These are phyloP conservation scores for Hemitrygon akajei DNA, from an alignment of 2,797 vertebrate genomes.

Conservation along the genomic window DNA sequence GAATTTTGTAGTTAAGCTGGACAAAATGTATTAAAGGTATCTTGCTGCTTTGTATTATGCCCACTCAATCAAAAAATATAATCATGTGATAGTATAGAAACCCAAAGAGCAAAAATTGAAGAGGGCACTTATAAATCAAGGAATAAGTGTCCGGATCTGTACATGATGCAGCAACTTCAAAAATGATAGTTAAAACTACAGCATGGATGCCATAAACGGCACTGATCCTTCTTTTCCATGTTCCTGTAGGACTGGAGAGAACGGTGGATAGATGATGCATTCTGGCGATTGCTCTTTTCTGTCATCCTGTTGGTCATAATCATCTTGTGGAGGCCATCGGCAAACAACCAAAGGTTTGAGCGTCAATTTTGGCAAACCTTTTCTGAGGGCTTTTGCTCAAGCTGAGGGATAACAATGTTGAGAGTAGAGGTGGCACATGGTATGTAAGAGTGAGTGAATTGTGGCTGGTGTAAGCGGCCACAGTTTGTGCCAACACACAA, in stretches of 20 bases:
- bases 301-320: conserved; percentile 95
- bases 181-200: neutral
- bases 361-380: neutral
- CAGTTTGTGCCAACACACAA: neutral
- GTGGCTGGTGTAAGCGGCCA: neutral
- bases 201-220: neutral
- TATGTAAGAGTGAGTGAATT: neutral
- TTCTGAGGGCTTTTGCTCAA: neutral
- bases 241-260: conserved; percentile 80
- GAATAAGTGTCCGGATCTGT: too few species aligned
- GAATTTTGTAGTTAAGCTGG: too few species aligned
- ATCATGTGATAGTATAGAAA: too few species aligned
- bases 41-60: too few species aligned
- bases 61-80: too few species aligned
- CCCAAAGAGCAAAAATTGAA: too few species aligned
- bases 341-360: conserved; percentile 84
- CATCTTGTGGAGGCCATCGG: conserved; percentile 87
- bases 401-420: neutral
- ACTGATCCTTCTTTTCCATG: conserved; percentile 32
- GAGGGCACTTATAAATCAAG: too few species aligned
- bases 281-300: conserved; percentile 91
- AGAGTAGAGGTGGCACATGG: neutral
- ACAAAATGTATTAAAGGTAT: too few species aligned
- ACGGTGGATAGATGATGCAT: conserved; percentile 90
- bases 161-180: neutral